These are phyloP conservation scores for Pristis pectinata DNA, from an alignment of 2,797 vertebrate species.

Conservation along the genomic window DNA sequence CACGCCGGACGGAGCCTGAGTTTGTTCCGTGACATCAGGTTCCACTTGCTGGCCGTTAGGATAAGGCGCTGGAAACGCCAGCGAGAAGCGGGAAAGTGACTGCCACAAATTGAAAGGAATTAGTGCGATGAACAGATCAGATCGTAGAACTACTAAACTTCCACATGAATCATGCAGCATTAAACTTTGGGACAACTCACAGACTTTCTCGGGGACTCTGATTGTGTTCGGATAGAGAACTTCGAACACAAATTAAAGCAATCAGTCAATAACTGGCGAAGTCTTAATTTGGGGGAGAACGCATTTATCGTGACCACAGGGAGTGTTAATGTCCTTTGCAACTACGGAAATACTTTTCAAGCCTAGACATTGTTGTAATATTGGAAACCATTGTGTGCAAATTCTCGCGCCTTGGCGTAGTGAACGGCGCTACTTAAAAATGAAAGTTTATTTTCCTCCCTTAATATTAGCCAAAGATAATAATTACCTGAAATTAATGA, in stretches of 20 bases:
- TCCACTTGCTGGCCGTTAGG: background rate
- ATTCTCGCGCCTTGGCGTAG: background rate
- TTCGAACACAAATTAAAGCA: background rate
- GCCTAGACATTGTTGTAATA: no score
- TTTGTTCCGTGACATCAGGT: background rate
- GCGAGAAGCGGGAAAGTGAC: background rate
- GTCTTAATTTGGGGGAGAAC: background rate
- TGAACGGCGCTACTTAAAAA: background rate
- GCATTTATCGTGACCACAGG: background rate
- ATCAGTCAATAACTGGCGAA: background rate
- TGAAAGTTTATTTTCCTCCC: background rate
- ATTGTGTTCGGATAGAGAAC: background rate
- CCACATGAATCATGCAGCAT: background rate
- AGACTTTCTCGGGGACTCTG: background rate
- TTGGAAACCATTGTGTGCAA: background rate
- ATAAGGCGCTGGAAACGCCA: background rate
- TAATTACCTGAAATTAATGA: background rate
- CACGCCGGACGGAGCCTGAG: background rate
- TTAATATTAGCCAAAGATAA: background rate
- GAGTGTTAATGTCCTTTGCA: background rate
- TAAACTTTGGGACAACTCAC: background rate
- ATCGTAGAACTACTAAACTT: background rate
- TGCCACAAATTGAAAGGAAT: background rate
- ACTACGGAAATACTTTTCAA: background rate
- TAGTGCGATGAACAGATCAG: no score